Base-by-base conservation (phyloP, 2,797 vertebrate genomes). In the Triplophysa yarkandensis region DNA sequence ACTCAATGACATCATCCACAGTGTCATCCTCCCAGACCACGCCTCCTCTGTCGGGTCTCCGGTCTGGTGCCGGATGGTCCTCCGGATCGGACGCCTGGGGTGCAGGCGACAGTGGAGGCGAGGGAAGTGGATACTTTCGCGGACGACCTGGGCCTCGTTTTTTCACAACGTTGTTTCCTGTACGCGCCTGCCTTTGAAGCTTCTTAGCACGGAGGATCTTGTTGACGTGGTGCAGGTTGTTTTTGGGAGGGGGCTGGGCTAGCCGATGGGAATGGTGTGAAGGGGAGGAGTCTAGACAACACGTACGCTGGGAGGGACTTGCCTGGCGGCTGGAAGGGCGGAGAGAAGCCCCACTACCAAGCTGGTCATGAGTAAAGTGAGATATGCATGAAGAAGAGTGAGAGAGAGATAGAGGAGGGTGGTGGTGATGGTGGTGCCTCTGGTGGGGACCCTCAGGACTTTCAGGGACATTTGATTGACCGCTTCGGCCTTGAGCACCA, bases 201-300 rank as follows among this genome's bases (percentile, higher is more conserved):
- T 98, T 99, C 89, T 99, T 99, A 86, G 95, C 97, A 52, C 98
- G 96, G 77, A 99, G 91, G 79, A 99, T 99, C 85, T 98, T 98
- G 90, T 98, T 98, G 87, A 99, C 97, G 4, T 98, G 97, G 82
- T 97, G 95, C 81, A 99, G 88, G 90, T 95, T 98, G 90, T 95
- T 96, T 91, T 98, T 99, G 76, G 90, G 94, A 48, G 94, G 93
- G 57, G 94, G 92, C 83, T 93, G 91, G 68, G 92, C 90, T 30
- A 61, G 69, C 79, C 93, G 82, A 62, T 88, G 89, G 34, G 89
- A 86, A 76, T 83, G 85, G 80, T 86, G 86, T n/a, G 86, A 82
- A 62, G 87, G 57, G 10, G 91, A 82, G 66, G 87, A 87, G 78
- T 90, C 87, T 39, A 89, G 76, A 84, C 85, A 86, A 75, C 83